phyloP scores from a whole-genome alignment of 2,113 vertebrate genomes.

The Aspidoscelis tigris region DNA sequence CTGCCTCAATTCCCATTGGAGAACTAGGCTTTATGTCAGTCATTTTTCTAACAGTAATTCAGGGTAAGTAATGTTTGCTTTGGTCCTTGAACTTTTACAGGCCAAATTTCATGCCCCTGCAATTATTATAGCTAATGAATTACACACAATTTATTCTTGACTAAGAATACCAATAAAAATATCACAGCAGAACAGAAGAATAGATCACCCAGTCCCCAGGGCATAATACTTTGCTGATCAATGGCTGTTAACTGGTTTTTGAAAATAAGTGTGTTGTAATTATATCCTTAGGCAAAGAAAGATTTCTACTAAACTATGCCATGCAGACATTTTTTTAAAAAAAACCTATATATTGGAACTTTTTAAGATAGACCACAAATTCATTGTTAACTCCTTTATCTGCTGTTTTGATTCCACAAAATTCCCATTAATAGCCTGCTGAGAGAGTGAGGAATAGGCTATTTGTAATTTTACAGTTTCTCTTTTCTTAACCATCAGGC shows the following conservation, averaged over 20 bases:
- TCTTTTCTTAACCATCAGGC: constrained; percentile 61
- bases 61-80: no score
- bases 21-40: background rate
- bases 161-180: background rate
- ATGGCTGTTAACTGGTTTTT: constrained; percentile 1
- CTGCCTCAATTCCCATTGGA: no score
- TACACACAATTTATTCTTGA: background rate
- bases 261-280: constrained; percentile 30
- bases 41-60: background rate
- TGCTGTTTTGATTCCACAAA: constrained; percentile 49
- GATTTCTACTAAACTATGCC: constrained; percentile 27
- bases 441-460: constrained; percentile 36
- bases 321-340: constrained; percentile 35
- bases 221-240: background rate
- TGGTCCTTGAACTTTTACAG: background rate
- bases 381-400: constrained; percentile 50
- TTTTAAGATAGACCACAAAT: constrained; percentile 53
- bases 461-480: constrained; percentile 55
- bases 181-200: background rate
- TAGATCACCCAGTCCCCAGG: background rate
- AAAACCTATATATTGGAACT: constrained; percentile 16
- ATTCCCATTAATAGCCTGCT: constrained; percentile 49
- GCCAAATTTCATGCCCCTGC: background rate
- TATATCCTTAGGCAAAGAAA: constrained; percentile 35
- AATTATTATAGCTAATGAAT: background rate